These are phyloP conservation scores for Phocides pigmalion DNA, from an alignment of 1,140 invertebrate species.

Conservation along the genomic window DNA sequence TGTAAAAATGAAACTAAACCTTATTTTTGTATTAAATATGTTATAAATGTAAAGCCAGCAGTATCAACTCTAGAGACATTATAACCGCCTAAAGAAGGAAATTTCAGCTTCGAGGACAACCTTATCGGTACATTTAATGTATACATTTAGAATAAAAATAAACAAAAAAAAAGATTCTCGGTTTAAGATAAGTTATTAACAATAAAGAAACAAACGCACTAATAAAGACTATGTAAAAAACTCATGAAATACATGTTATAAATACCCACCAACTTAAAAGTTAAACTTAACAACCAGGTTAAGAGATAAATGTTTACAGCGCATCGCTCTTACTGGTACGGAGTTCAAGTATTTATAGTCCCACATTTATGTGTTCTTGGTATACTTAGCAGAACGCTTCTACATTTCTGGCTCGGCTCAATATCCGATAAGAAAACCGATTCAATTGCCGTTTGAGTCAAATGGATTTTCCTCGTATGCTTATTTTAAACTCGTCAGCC, in stretches of 20 bases:
- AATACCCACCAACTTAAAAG: neutral
- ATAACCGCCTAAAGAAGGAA: no score
- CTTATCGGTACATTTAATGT: no score
- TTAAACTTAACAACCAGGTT: neutral
- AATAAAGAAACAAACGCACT: no score
- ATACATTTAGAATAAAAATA: no score
- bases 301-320: neutral
- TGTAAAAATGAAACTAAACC: no score
- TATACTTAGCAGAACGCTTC: neutral
- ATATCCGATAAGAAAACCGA: conserved; percentile 12
- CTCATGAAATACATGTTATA: neutral
- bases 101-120: no score
- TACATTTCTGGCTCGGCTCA: conserved; percentile 8
- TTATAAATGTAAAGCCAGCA: no score
- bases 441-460: neutral
- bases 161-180: no score
- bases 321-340: neutral
- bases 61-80: no score
- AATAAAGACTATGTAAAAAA: no score
- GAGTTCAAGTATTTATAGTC: conserved; percentile 5
- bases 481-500: conserved; percentile 5
- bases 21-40: no score
- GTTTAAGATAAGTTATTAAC: no score
- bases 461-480: conserved; percentile 4
- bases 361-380: conserved; percentile 11